Conservation (phyloP, 2,113 vertebrate species). For the Catharus minimus region DNA sequence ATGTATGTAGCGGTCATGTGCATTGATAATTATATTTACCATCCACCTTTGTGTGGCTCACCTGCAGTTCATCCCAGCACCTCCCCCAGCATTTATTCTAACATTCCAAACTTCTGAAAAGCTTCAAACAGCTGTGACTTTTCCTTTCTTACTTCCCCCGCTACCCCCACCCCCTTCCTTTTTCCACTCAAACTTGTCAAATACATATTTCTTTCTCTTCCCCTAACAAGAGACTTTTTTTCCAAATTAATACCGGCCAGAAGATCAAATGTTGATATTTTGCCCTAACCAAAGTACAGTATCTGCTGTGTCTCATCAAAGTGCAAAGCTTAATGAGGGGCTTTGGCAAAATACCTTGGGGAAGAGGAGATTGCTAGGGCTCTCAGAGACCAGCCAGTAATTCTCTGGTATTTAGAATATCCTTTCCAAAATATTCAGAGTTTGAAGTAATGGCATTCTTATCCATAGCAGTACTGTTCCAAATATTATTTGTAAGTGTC, state of each 20-base stretch:
- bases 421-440: not conserved
- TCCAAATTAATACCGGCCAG: not conserved
- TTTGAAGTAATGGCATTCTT: not conserved
- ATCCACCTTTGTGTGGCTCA: not conserved
- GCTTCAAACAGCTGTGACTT: not conserved
- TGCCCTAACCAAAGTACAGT: not conserved
- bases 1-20: not conserved
- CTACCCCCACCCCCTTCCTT: rapidly evolving
- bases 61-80: not conserved
- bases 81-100: not conserved
- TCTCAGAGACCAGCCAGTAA: not conserved
- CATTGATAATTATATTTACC: not conserved
- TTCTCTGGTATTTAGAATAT: not conserved
- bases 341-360: not conserved
- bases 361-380: not conserved
- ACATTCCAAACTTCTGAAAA: conserved; percentile 13
- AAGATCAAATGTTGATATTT: not conserved
- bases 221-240: not conserved
- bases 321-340: not conserved
- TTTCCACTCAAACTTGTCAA: rapidly evolving
- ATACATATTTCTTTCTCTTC: not conserved
- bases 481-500: not conserved
- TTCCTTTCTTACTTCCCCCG: not conserved
- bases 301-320: not conserved
- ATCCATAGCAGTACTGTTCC: not conserved